A percentile compares a stretch with the other conserved stretches of the same genome.
Evolutionary conservation across 1,140 invertebrate species (phyloP).

Genomic region (Leptonema lineaticorne): DNA sequence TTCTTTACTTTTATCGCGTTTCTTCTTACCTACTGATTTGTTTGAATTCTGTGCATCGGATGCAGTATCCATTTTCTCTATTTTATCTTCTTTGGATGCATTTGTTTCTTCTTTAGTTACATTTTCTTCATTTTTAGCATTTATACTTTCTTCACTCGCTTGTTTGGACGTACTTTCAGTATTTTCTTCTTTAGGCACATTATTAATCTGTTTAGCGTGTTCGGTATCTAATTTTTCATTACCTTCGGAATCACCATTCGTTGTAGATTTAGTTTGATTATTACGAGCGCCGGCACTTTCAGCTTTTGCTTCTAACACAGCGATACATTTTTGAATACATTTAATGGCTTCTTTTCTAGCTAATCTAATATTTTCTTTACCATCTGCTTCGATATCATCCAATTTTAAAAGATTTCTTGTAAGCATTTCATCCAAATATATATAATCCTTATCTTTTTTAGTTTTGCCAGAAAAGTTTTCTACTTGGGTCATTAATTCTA

Average conservation of each 20-base stretch:
- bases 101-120: neutral
- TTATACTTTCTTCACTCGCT: neutral
- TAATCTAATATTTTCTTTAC: slow-evolving; percentile 82
- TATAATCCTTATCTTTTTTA: slow-evolving; percentile 80
- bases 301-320: slow-evolving; percentile 74
- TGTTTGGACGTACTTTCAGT: neutral
- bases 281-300: slow-evolving; percentile 50
- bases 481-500: slow-evolving; percentile 74
- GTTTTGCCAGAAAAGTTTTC: slow-evolving; percentile 72
- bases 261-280: slow-evolving; percentile 12
- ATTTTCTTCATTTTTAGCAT: slow-evolving; percentile 34
- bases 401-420: slow-evolving; percentile 88
- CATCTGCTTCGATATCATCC: slow-evolving; percentile 89
- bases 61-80: slow-evolving; percentile 16
- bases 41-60: slow-evolving; percentile 46
- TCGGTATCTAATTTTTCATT: no score
- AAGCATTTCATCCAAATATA: slow-evolving; percentile 92
- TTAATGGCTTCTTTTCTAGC: slow-evolving; percentile 85
- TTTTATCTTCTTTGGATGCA: neutral
- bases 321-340: slow-evolving; percentile 83
- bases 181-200: slow-evolving; percentile 30
- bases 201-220: no score
- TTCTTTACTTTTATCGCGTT: slow-evolving; percentile 55
- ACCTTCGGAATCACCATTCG: slow-evolving; percentile 44
- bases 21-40: slow-evolving; percentile 47